A percentile compares a stretch with the other conserved stretches of the same genome.
These are phyloP conservation scores for Rhingia rostrata DNA, from an alignment of 2,888 invertebrate genomes.

Conservation along the genomic window DNA sequence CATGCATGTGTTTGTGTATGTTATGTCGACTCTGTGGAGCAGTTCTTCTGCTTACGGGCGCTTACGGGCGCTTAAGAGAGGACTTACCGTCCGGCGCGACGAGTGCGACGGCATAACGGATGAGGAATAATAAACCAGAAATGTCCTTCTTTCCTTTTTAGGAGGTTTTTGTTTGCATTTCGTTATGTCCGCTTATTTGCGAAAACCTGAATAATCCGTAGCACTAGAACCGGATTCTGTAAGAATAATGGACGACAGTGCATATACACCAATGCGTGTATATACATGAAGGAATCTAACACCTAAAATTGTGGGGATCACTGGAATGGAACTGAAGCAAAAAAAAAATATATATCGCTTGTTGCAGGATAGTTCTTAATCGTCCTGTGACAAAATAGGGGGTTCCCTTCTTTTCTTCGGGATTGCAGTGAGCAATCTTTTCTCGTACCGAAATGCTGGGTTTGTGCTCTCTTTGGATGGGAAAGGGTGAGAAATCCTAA, in stretches of 20 bases:
- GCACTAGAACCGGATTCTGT: conserved; percentile 53
- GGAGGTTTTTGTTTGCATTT: conserved; percentile 61
- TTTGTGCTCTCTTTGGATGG: background rate
- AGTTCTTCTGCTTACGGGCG: conserved; percentile 40
- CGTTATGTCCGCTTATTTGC: conserved; percentile 71
- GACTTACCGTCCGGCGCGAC: background rate
- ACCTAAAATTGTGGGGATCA: conserved; percentile 54
- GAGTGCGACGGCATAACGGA: background rate
- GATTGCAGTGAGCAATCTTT: conserved; percentile 23
- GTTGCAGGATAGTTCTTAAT: conserved; percentile 47
- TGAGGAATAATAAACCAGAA: conserved; percentile 53
- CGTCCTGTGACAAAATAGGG: conserved; percentile 25
- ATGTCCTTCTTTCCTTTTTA: conserved; percentile 59
- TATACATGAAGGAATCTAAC: conserved; percentile 29
- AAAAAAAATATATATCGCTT: conserved; percentile 8
- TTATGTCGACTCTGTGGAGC: conserved; percentile 27
- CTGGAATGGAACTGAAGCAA: conserved; percentile 12
- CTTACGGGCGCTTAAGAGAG: conserved; percentile 8
- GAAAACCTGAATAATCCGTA: conserved; percentile 65
- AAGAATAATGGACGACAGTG: conserved; percentile 48
- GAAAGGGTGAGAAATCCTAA: conserved; percentile 2
- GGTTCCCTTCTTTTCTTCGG: conserved; percentile 32
- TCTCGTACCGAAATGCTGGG: conserved; percentile 28
- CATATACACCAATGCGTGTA: background rate
- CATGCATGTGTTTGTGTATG: conserved; percentile 9